These are phyloP conservation scores for Oreochromis tanganicae DNA, from an alignment of 2,113 vertebrate species.

Conservation along the genomic window DNA sequence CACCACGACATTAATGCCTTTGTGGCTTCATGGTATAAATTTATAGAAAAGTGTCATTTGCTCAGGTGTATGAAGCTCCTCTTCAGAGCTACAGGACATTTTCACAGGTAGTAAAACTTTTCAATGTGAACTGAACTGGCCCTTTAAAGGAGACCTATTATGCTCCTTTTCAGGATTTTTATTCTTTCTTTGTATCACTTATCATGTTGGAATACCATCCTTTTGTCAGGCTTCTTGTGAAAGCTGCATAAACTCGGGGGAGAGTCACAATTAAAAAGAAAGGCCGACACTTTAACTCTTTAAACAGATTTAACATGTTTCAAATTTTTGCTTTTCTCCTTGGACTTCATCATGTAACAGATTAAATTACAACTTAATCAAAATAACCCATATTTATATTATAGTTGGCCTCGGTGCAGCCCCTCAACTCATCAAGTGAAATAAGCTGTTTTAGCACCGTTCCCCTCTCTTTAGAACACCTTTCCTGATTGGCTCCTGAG, in stretches of 20 bases:
- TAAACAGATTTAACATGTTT: background rate
- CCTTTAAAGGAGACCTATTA: background rate
- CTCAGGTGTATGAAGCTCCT: background rate
- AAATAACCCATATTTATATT: background rate
- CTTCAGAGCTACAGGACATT: background rate
- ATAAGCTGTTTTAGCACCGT: background rate
- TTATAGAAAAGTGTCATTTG: background rate
- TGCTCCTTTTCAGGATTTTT: background rate
- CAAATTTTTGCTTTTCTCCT: background rate
- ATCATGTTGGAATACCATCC: rapidly evolving
- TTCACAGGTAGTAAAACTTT: background rate
- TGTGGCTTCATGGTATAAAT: background rate
- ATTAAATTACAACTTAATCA: background rate
- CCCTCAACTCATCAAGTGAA: background rate
- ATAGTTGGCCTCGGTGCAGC: rapidly evolving
- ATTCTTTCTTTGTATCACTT: background rate
- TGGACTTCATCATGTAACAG: background rate
- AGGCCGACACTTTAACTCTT: rapidly evolving
- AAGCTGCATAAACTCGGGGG: rapidly evolving
- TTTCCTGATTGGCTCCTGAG: background rate
- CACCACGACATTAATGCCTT: rapidly evolving
- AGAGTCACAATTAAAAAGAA: background rate
- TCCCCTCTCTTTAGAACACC: background rate
- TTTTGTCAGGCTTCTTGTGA: background rate
- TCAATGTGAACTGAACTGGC: background rate